Evolutionary conservation across 53 echinoderm and acorn worm genomes (phyloP), one percentile per base, ranked within the genome.

Genomic region (Holothuria scabra): DNA sequence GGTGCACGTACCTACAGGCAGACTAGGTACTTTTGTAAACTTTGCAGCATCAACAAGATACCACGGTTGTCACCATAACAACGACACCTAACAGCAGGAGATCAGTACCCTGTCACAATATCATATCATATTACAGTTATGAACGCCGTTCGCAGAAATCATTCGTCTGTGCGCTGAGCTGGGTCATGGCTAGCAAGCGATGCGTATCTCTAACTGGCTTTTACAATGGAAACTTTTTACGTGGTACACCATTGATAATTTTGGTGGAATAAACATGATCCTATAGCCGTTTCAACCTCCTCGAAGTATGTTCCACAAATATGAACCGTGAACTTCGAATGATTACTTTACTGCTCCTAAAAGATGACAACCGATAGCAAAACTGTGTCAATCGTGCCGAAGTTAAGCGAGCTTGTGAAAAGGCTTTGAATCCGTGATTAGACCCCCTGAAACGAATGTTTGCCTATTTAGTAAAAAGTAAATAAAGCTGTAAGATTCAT

Each of bases 151-250:
- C 28, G 48, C 34, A 48, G 72, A 44, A 72, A 72, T 52, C 52
- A 52, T 52, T 52, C 52, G 52, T 18, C 72, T 23, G 11, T 46
- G 25, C 46, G 37, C 72, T 72, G 26, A 28, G 22, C 48, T 8
- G 72, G 72, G 72, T 72, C 72, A 72, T 21, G 72, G 46, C 46
- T 72, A 72, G 24, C 72, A 72, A 72, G 24, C 46, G 46, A 72
- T 46, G 46, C 72, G 48, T 72, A 44, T 12, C 44, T 23, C 34
- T 44, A 46, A 46, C 52, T 52, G 41, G 1, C 49, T 46, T n/a
- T 72, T 25, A 72, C 72, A 72, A 72, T 72, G n/a, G 72, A 44
- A 46, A 30, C 46, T 72, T 72, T 72, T 72, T 48, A 46, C 28
- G 48, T 44, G 48, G 48, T 13, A 44, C 48, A 16, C 37, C 48